Evolutionary conservation across 2,113 vertebrate species (phyloP), one percentile per base, ranked within the genome.

Genomic region (Lagenorhynchus albirostris): DNA sequence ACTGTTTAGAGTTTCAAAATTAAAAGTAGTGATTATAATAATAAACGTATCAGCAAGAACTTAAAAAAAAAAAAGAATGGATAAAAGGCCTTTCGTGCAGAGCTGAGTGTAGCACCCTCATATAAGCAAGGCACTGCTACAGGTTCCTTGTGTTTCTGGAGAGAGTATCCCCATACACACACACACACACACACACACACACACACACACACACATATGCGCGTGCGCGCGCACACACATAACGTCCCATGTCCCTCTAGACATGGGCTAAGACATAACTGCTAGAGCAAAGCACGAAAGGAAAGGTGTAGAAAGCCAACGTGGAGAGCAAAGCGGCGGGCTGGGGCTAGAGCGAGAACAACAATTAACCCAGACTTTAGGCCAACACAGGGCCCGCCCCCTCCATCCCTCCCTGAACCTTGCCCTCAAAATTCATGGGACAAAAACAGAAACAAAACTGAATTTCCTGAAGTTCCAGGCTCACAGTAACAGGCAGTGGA

Each of bases 101-200:
- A 63, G 92, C 21, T 94, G 82, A 96, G 38, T 1, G 33, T 68
- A 60, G 84, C 53, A 26, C 10, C 92, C 63, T 70, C 70, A 71
- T 29, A 6, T 33, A 87, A 88, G 88, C 76, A 84, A 0, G 1
- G 38, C 29, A 9, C 26, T 93, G 93, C 92, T 77, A 96, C 91
- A 95, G 53, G 33, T 47, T 93, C 70, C 88, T 98, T 89, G 10
- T 62, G 31, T 36, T 82, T 87, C 87, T 83, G 81, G 44, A 90
- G 81, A 80, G 18, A 33, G 74, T 53, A 73, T 95, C 81, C 92
- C 68, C 95, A 96, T 90, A 70, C 74, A 96, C 1, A 41, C 91
- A 20, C 8, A 83, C 11, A 47, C 14, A 62, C 81, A 88, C 90
- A 93, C 76, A 87, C 63, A 62, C 96, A 96, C 53, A 20, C 25